A percentile compares a stretch with the other conserved stretches of the same genome.
phyloP scores from a whole-genome alignment of 1,140 invertebrate genomes.

The Oreohelix idahoensis region DNA sequence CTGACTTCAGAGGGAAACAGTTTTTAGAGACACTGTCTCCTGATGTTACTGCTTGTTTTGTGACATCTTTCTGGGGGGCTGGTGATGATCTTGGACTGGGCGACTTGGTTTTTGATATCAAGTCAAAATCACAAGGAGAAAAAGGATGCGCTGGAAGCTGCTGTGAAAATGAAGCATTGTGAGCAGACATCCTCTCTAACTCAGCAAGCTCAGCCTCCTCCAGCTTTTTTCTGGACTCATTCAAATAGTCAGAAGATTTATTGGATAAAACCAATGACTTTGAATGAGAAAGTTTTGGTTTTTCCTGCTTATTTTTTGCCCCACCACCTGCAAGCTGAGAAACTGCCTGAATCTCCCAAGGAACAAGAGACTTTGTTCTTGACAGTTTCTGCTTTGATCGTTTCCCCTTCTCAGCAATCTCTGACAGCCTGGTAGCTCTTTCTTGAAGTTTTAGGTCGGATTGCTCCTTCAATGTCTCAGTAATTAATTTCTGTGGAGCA shows the following conservation, averaged over 20 bases:
- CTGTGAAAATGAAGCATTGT: background rate
- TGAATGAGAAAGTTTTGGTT: conserved; percentile 30
- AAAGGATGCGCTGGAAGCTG: background rate
- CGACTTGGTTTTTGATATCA: background rate
- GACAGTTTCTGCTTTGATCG: conserved; percentile 53
- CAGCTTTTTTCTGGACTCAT: conserved; percentile 54
- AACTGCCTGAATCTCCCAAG: conserved; percentile 38
- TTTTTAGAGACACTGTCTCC: background rate
- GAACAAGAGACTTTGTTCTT: conserved; percentile 56
- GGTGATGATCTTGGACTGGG: background rate
- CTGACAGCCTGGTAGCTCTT: conserved; percentile 70
- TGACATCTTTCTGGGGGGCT: background rate
- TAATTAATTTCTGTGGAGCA: conserved; percentile 88
- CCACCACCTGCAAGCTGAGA: conserved; percentile 15
- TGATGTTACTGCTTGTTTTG: background rate
- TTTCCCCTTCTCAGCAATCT: conserved; percentile 46
- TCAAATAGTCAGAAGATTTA: conserved; percentile 54
- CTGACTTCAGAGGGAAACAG: background rate
- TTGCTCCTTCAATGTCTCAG: conserved; percentile 87
- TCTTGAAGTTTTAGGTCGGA: conserved; percentile 84
- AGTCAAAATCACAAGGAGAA: background rate
- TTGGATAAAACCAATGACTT: conserved; percentile 11
- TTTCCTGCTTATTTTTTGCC: conserved; percentile 12
- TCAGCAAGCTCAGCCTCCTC: conserved; percentile 44
- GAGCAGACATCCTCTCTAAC: background rate